A percentile compares a stretch with the other conserved stretches of the same genome.
phyloP scores from a whole-genome alignment of 2,797 vertebrate genomes.

The Betta splendens region DNA sequence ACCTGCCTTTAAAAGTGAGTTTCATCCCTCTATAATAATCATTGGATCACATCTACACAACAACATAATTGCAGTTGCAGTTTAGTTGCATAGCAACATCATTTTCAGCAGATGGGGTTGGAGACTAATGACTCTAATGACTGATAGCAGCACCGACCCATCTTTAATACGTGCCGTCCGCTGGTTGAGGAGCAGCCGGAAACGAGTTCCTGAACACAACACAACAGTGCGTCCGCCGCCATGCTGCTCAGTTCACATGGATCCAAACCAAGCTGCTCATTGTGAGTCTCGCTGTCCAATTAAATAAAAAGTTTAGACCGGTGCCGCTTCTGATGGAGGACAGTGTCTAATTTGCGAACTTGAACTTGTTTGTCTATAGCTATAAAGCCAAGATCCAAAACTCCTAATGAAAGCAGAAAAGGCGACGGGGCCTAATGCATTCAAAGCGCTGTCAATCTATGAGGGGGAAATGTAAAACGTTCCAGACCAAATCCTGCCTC shows the following conservation, averaged over 20 bases:
- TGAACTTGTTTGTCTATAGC: slow-evolving; percentile 22
- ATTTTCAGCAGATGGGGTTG: too few relatives aligned
- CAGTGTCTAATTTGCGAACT: slow-evolving; percentile 33
- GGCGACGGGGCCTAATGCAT: slow-evolving; percentile 26
- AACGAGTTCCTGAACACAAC: too few relatives aligned
- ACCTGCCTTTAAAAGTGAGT: too few relatives aligned
- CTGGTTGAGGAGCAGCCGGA: too few relatives aligned
- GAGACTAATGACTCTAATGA: background rate
- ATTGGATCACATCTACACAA: too few relatives aligned
- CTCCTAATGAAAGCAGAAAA: slow-evolving; percentile 31
- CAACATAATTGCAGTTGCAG: too few relatives aligned
- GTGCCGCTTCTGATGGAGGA: slow-evolving; percentile 47
- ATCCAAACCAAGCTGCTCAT: too few relatives aligned
- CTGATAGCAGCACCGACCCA: background rate
- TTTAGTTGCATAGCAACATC: too few relatives aligned
- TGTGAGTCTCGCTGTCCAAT: slow-evolving; percentile 35
- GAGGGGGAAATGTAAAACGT: slow-evolving; percentile 16
- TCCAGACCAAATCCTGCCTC: slow-evolving; percentile 11
- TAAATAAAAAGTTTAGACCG: slow-evolving; percentile 25
- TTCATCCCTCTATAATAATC: too few relatives aligned
- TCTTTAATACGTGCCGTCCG: too few relatives aligned
- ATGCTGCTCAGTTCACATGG: too few relatives aligned
- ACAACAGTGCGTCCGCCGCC: too few relatives aligned
- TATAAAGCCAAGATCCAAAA: slow-evolving; percentile 8
- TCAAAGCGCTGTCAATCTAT: slow-evolving; percentile 47